A percentile compares a stretch with the other conserved stretches of the same genome.
Evolutionary conservation across 2,797 vertebrate genomes (phyloP).

Genomic region (Chrosomus eos): DNA sequence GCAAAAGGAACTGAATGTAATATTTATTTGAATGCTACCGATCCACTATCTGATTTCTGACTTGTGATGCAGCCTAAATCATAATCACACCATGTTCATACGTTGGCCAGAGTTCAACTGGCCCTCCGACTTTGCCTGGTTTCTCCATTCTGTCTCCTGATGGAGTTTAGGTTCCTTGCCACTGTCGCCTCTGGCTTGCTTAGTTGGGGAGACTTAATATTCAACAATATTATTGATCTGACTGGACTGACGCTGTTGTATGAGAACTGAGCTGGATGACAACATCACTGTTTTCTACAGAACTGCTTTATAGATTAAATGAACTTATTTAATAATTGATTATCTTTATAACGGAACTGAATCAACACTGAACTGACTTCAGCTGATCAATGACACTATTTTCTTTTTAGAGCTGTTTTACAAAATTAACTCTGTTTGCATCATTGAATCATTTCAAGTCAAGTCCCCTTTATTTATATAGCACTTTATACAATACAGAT

Average conservation of each 20-base stretch:
- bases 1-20: neutral
- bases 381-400: neutral
- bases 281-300: neutral
- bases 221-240: neutral
- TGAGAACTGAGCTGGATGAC: neutral
- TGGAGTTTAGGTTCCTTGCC: neutral
- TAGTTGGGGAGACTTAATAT: neutral
- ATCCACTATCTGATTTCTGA: neutral
- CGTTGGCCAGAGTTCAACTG: neutral
- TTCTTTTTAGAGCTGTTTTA: neutral
- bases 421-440: neutral
- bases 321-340: neutral
- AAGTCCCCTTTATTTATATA: too few species aligned
- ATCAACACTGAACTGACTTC: neutral
- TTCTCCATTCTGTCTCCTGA: neutral
- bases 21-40: neutral
- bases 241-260: neutral
- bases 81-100: neutral
- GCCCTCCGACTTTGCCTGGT: neutral
- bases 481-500: too few species aligned
- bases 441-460: neutral
- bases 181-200: neutral
- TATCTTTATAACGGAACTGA: neutral
- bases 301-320: neutral
- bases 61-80: neutral